Base-by-base conservation (phyloP, 2,888 invertebrate genomes). In the Drosophila glabriapex region DNA sequence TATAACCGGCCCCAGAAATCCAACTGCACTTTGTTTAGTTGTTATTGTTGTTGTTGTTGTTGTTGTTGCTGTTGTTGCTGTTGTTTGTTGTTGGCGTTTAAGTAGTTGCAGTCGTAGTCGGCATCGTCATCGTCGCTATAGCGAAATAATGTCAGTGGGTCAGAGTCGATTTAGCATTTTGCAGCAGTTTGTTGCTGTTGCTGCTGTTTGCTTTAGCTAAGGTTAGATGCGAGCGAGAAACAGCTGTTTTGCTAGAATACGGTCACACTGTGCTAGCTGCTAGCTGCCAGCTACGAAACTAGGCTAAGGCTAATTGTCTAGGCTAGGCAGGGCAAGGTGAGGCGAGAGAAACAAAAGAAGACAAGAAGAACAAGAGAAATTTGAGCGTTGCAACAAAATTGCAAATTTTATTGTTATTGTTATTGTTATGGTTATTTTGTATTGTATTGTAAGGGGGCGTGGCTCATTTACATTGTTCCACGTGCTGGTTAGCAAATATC, bases 101-200 rank as follows among this genome's bases (percentile, higher is more conserved):
- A 74, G 73, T 67, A 56, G 60, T 35, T 73, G 73, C 73, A 73
- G 61, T 68, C 58, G 62, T 16, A 16, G 39, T 39, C 19, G 14
- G 4, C 35, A 16, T 41, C 41, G 46, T 22, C 46, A 76, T 60
- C 56, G 78, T 53, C 61, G 78, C 62, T 74, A 61, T 69, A 73
- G 73, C 68, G 79, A 92, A 92, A 92, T 90, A 91, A 89, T 92
- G 93, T 92, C 92, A 93, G 92, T 93, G 90, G 93, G 93, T 93
- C 93, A 93, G 91, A 93, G 92, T 92, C 92, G 89, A 86, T 82
- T 89, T 86, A 89, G 87, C 86, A 86, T 83, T 89, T 80, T 83
- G 70, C 54, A 46, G 61, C 61, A 41, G 25, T 73, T 43, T 82
- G 56, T 74, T 65, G 76, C 68, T 65, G 66, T 39, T 72, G 54